Evolutionary conservation across 2,113 vertebrate species (phyloP).

Genomic region (Thunnus thynnus): DNA sequence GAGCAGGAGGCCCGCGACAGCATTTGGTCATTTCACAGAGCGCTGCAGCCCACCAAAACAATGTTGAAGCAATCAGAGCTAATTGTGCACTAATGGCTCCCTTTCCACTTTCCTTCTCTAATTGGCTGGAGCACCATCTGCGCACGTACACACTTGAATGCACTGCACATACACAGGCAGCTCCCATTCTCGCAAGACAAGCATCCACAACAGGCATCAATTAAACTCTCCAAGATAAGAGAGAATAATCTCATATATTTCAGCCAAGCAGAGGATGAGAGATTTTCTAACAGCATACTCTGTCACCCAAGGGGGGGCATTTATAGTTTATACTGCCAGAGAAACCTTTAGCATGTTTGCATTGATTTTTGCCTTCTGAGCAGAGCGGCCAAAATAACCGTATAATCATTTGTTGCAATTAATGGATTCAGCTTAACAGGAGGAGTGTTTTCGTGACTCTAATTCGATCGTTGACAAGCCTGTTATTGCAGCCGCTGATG

Average conservation of each 20-base stretch:
- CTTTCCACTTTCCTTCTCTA: conserved; percentile 77
- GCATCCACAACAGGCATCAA: conserved; percentile 13
- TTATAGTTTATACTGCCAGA: conserved; percentile 6
- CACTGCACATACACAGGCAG: conserved; percentile 34
- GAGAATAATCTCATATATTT: conserved; percentile 12
- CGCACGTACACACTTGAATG: conserved; percentile 33
- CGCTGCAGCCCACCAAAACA: conserved; percentile 79
- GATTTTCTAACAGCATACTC: neutral
- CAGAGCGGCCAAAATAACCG: conserved; percentile 22
- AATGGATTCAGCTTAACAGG: conserved; percentile 32
- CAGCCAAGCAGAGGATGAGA: conserved; percentile 10
- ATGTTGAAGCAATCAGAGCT: conserved; percentile 82
- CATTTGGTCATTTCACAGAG: conserved; percentile 84
- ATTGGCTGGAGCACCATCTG: conserved; percentile 80
- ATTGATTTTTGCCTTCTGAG: conserved; percentile 46
- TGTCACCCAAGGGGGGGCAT: conserved; percentile 2
- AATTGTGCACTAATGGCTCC: conserved; percentile 82
- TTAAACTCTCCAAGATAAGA: conserved; percentile 17
- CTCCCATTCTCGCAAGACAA: conserved; percentile 3
- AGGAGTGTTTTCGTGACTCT: conserved; percentile 17
- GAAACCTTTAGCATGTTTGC: conserved; percentile 48
- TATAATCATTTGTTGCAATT: conserved; percentile 23
- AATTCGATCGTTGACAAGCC: conserved; percentile 6
- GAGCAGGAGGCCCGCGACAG: conserved; percentile 42
- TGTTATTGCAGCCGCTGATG: conserved; percentile 34